Evolutionary conservation across 2,888 invertebrate species (phyloP).

Genomic region (Lasioglossum calceatum): DNA sequence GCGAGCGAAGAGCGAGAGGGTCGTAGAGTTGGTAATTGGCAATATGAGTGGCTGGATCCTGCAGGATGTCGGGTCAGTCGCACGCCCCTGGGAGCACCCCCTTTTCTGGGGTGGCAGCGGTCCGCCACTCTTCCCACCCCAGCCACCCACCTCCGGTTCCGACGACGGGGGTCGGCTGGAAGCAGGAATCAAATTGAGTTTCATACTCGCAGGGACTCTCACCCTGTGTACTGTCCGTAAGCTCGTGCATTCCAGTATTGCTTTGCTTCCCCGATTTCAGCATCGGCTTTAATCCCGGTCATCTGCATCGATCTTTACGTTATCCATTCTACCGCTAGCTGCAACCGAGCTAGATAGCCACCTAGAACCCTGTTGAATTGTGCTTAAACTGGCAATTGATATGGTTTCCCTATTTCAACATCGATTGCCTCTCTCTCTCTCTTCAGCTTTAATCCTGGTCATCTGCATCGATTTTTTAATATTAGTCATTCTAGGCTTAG

Average conservation of each 20-base stretch:
- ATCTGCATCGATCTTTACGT: background rate
- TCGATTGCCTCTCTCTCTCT: background rate
- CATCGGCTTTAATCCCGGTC: slow-evolving; percentile 58
- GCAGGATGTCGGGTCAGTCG: slow-evolving; percentile 83
- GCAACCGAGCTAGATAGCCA: background rate
- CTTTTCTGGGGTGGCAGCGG: slow-evolving; percentile 77
- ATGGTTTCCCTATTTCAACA: background rate
- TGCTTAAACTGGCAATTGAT: background rate
- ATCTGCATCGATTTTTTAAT: slow-evolving; percentile 38
- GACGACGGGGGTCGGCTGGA: slow-evolving; percentile 71
- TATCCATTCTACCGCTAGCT: background rate
- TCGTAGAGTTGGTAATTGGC: slow-evolving; percentile 84
- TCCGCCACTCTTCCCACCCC: slow-evolving; percentile 61
- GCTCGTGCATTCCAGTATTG: slow-evolving; percentile 64
- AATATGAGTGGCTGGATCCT: slow-evolving; percentile 84
- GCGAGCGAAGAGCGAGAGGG: slow-evolving; percentile 79
- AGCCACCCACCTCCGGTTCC: slow-evolving; percentile 70
- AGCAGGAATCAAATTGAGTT: slow-evolving; percentile 84
- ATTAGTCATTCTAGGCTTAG: slow-evolving; percentile 15
- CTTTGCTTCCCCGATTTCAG: slow-evolving; percentile 70
- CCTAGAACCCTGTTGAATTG: background rate
- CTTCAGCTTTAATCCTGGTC: too few relatives aligned
- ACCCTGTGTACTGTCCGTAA: slow-evolving; percentile 70
- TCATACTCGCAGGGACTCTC: slow-evolving; percentile 81
- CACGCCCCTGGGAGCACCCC: slow-evolving; percentile 82